Evolutionary conservation across 2,888 invertebrate genomes (phyloP).

Genomic region (Mellilla xanthometata): DNA sequence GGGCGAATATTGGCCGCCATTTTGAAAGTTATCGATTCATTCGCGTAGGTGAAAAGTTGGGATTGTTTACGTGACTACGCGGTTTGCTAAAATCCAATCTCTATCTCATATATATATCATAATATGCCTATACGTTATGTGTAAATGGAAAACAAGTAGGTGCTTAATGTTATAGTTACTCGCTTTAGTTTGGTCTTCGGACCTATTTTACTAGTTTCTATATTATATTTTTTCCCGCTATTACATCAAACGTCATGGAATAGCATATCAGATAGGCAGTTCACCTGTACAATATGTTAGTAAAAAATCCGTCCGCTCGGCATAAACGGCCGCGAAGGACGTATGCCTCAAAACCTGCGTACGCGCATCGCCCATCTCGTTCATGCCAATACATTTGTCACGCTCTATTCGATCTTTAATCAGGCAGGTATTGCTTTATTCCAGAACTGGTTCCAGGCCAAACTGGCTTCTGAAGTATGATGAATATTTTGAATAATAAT

Average conservation of each 20-base stretch:
- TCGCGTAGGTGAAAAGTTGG: constrained; percentile 66
- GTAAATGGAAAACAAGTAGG: too few relatives aligned
- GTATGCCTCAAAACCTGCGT: constrained; percentile 58
- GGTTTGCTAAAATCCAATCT: constrained; percentile 28
- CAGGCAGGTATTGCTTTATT: constrained; percentile 57
- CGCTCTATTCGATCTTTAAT: constrained; percentile 43
- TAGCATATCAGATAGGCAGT: constrained; percentile 51
- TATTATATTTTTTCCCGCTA: too few relatives aligned
- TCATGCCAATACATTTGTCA: constrained; percentile 44
- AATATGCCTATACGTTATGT: too few relatives aligned
- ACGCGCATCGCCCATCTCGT: constrained; percentile 51
- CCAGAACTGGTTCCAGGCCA: constrained; percentile 55
- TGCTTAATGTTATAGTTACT: too few relatives aligned
- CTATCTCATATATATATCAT: too few relatives aligned
- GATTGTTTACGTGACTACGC: constrained; percentile 41
- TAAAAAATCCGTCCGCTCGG: constrained; percentile 54
- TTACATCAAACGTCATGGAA: background rate
- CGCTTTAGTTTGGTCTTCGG: too few relatives aligned
- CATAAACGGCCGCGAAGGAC: constrained; percentile 71
- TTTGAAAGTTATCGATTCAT: constrained; percentile 60
- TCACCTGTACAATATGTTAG: constrained; percentile 47
- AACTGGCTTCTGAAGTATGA: constrained; percentile 50
- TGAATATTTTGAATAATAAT: constrained; percentile 58
- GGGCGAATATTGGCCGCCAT: constrained; percentile 68
- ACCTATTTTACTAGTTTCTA: too few relatives aligned